Percentiles rank a stretch among this genome's conserved stretches.
These are phyloP conservation scores for Drosophila seguyi DNA, from an alignment of 1,140 invertebrate genomes.

Conservation along the genomic window DNA sequence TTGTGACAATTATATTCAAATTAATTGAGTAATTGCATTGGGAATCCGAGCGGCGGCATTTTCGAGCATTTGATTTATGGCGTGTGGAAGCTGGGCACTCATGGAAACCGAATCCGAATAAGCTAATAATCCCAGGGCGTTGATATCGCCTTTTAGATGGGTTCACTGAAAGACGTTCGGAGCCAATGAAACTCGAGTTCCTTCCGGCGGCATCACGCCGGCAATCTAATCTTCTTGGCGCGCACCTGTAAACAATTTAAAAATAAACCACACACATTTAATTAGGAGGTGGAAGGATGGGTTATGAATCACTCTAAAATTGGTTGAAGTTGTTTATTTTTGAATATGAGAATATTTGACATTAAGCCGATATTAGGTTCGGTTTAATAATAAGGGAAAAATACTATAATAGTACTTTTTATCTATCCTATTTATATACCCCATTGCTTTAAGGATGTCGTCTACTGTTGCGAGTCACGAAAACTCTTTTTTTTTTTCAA, in stretches of 20 bases:
- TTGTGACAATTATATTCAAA: slow-evolving; percentile 84
- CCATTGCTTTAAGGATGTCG: no score
- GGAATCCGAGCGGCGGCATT: slow-evolving; percentile 51
- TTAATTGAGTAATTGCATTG: slow-evolving; percentile 82
- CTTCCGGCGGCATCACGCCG: slow-evolving; percentile 8
- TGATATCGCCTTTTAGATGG: slow-evolving; percentile 23
- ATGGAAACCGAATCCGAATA: slow-evolving; percentile 35
- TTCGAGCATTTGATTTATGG: slow-evolving; percentile 75
- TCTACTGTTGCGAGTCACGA: no score
- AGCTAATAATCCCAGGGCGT: slow-evolving; percentile 47
- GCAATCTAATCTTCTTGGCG: slow-evolving; percentile 23
- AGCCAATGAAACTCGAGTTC: slow-evolving; percentile 41
- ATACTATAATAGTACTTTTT: no score
- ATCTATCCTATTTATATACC: no score
- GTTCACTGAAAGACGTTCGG: slow-evolving; percentile 16
- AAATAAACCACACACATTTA: background rate
- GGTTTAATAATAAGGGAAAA: no score
- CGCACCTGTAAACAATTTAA: slow-evolving; percentile 26
- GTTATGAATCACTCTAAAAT: background rate
- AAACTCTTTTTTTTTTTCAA: no score
- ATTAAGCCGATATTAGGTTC: no score
- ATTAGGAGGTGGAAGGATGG: background rate
- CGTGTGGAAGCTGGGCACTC: slow-evolving; percentile 65
- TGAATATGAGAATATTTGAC: no score
- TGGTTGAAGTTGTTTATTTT: no score